Evolutionary conservation across 2,797 vertebrate species (phyloP).

Genomic region (Alouatta caraya): DNA sequence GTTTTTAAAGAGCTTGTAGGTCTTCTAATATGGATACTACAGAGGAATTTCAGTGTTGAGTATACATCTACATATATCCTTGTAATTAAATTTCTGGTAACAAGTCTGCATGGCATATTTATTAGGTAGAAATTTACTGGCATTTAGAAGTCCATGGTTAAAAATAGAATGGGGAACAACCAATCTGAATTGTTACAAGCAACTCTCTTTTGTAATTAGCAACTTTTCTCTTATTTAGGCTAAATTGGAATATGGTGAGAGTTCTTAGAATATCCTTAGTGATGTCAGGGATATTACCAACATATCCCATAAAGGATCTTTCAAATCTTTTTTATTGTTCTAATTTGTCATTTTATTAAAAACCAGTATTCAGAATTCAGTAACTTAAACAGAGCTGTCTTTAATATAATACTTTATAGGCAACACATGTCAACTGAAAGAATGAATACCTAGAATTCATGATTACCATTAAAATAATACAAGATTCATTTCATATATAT

Average conservation of each 20-base stretch:
- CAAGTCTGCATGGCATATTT: not conserved
- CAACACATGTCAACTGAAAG: not conserved
- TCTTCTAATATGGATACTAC: not conserved
- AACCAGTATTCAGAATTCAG: not conserved
- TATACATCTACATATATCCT: not conserved
- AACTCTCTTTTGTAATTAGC: not conserved
- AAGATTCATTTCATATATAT: not conserved
- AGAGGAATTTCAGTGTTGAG: not conserved
- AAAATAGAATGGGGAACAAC: not conserved
- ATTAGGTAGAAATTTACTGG: slow-evolving; percentile 30
- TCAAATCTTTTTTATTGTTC: not conserved
- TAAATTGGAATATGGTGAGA: not conserved
- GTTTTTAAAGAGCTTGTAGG: not conserved
- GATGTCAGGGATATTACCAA: not conserved
- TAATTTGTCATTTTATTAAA: slow-evolving; percentile 1
- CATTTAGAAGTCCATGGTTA: slow-evolving; percentile 32
- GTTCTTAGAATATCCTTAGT: not conserved
- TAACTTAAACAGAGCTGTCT: not conserved
- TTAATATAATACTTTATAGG: not conserved
- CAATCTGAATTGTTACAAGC: not conserved
- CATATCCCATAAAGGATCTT: not conserved
- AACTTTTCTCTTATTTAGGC: not conserved
- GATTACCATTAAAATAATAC: not conserved
- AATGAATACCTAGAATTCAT: not conserved
- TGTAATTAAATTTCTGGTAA: slow-evolving; percentile 29